Evolutionary conservation across 2,797 vertebrate genomes (phyloP).

Genomic region (Steatocranus sp.): DNA sequence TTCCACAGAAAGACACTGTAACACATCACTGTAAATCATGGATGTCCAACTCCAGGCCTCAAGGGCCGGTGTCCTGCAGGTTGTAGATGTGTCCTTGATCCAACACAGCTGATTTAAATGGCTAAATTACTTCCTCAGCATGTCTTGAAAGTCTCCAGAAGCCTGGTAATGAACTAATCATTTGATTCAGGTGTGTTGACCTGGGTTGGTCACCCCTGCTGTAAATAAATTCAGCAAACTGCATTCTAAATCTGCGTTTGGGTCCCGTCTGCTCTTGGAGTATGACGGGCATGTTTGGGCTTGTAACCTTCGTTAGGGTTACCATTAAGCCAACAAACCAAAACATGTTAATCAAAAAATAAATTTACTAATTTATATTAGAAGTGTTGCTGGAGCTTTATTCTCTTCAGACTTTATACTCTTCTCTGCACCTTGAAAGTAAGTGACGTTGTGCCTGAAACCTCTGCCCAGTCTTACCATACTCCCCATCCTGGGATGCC

Average conservation of each 20-base stretch:
- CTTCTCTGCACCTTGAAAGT: neutral
- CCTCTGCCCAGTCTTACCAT: conserved; percentile 79
- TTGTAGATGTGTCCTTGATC: neutral
- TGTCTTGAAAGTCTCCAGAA: neutral
- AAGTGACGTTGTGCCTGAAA: neutral
- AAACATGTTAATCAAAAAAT: neutral
- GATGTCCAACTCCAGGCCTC: neutral
- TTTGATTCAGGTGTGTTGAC: neutral
- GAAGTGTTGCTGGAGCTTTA: neutral
- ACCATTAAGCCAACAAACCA: neutral
- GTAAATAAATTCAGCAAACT: neutral
- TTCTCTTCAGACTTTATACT: neutral
- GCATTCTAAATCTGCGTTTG: neutral
- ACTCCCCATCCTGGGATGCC: conserved; percentile 98
- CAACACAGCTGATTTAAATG: neutral
- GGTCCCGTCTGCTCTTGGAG: neutral
- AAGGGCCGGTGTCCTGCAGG: neutral
- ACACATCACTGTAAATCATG: neutral
- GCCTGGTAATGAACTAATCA: neutral
- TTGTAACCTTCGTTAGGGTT: neutral
- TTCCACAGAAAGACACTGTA: neutral
- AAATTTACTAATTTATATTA: neutral
- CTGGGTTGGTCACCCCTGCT: neutral
- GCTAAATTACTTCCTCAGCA: neutral
- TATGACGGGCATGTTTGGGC: neutral